Base-by-base conservation (phyloP, 2,888 invertebrate species). In the Cephus nigrinus region DNA sequence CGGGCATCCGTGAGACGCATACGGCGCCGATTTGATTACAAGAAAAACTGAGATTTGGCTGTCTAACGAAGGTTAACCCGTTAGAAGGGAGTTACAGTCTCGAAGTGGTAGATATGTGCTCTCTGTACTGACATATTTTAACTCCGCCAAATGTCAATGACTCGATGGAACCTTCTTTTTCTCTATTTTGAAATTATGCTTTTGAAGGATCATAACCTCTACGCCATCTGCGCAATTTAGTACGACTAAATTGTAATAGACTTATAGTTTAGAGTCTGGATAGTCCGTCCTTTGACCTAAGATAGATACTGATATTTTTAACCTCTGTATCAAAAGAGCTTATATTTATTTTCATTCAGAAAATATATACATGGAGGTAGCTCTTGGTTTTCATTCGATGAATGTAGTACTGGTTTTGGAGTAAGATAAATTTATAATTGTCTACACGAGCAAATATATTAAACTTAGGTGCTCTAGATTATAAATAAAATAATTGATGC, bases 21-120 rank as follows among this genome's bases (percentile, higher is more conserved):
- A 86, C 84, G 84, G 84, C 83, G 86, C 85, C 83, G 83, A 86
- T 86, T 81, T 80, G 78, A 79, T 82, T 73, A 79, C 76, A 76
- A 80, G 81, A 83, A 80, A 82, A 78, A 79, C 78, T 12, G 72
- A 80, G 77, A 81, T 82, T 84, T 79, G 83, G 80, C 82, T 82
- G 76, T 81, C 80, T 73, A 80, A 81, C 75, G 83, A 85, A 84
- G 82, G 85, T 87, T 86, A 81, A 84, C 80, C 81, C 83, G 33
- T 68, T 71, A 40, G 35, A 69, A 73, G 35, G 55, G 76, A 75
- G 74, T 72, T 74, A 76, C 68, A 68, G 32, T 34, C 74, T 74
- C 35, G 23, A 68, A 78, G 76, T 68, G 76, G 12, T 68, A 73
- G 30, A 78, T 68, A 34, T 68, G 55, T 36, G 40, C 55, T 30